Percentiles rank a stretch among this genome's conserved stretches.
Evolutionary conservation across 2,888 invertebrate species (phyloP).

Genomic region (Hyles lineata): DNA sequence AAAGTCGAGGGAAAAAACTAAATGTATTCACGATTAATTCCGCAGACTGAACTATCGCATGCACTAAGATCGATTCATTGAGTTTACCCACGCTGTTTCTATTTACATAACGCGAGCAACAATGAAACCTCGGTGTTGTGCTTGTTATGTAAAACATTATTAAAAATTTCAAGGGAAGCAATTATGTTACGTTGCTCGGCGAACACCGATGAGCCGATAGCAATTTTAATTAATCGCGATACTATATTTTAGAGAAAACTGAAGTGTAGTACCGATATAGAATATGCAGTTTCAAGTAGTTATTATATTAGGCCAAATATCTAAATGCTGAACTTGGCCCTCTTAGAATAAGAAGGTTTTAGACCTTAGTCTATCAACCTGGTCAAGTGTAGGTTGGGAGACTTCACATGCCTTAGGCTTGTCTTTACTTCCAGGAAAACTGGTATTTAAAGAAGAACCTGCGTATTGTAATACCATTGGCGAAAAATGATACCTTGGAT

Average conservation of each 20-base stretch:
- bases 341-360: too few relatives aligned
- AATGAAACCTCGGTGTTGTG: background rate
- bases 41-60: background rate
- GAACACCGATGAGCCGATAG: background rate
- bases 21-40: too few relatives aligned
- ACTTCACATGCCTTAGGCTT: too few relatives aligned
- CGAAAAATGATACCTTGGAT: too few relatives aligned
- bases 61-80: background rate
- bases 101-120: background rate
- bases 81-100: slow-evolving; percentile 1
- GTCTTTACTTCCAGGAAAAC: too few relatives aligned
- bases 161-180: slow-evolving; percentile 21
- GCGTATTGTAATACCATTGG: too few relatives aligned
- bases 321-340: too few relatives aligned
- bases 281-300: background rate
- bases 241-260: background rate
- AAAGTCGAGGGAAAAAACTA: too few relatives aligned
- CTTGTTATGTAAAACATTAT: slow-evolving; percentile 7
- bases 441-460: too few relatives aligned
- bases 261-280: background rate
- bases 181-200: background rate
- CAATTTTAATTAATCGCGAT: slow-evolving; percentile 2
- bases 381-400: too few relatives aligned
- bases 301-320: too few relatives aligned
- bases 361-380: too few relatives aligned